Conservation (phyloP, 2,113 vertebrate species). For the Suncus etruscus region DNA sequence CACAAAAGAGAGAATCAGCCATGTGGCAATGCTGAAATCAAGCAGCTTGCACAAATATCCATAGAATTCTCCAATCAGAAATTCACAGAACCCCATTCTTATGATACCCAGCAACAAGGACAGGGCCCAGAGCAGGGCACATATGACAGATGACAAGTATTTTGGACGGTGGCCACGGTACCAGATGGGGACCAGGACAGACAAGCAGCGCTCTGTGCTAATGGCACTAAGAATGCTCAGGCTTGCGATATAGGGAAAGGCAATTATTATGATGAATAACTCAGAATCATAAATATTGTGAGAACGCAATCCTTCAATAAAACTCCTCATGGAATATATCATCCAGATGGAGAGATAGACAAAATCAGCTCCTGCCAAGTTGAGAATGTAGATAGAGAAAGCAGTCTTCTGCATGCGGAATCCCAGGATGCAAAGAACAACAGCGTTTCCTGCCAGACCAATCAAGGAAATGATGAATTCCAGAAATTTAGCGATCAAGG, state of each 20-base stretch:
- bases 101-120: too few species aligned
- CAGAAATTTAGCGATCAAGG: accelerated
- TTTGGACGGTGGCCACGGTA: conserved; percentile 16
- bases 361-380: not conserved
- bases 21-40: too few species aligned
- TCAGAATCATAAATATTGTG: accelerated
- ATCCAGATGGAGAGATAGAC: not conserved
- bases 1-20: too few species aligned
- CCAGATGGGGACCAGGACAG: conserved; percentile 4
- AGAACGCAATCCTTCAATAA: accelerated
- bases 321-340: accelerated
- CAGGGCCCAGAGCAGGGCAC: too few species aligned
- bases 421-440: conserved; percentile 15
- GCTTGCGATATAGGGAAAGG: not conserved
- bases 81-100: too few species aligned
- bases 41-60: too few species aligned
- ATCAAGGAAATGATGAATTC: accelerated
- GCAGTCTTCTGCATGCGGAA: not conserved
- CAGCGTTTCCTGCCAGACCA: not conserved
- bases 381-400: conserved; percentile 14
- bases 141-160: too few species aligned
- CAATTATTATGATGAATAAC: accelerated
- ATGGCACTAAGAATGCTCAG: conserved; percentile 42
- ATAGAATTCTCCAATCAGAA: too few species aligned
- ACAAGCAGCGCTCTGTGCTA: conserved; percentile 23